A percentile compares a stretch with the other conserved stretches of the same genome.
phyloP scores from a whole-genome alignment of 1,140 invertebrate genomes.

The Plodia interpunctella region DNA sequence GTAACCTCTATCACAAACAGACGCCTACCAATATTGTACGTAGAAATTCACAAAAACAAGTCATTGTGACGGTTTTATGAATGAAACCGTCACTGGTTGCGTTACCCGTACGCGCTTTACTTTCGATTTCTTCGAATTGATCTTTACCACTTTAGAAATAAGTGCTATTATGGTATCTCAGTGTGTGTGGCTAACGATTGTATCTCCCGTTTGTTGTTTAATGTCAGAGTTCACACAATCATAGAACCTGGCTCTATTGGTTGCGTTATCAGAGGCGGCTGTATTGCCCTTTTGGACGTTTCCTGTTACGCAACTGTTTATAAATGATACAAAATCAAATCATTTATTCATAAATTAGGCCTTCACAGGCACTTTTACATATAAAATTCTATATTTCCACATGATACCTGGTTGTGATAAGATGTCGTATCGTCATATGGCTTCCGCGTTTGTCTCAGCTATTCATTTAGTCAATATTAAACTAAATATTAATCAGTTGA shows the following conservation, averaged over 20 bases:
- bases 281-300: neutral
- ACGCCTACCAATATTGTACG: neutral
- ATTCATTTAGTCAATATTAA: too few species aligned
- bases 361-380: neutral
- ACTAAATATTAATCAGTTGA: too few species aligned
- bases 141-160: neutral
- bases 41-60: neutral
- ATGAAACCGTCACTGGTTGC: neutral
- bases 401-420: too few species aligned
- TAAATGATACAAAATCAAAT: neutral
- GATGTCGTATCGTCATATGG: too few species aligned
- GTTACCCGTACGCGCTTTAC: neutral
- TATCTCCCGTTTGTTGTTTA: neutral
- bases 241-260: neutral
- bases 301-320: neutral
- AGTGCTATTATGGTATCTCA: neutral
- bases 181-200: neutral
- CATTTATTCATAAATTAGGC: too few species aligned
- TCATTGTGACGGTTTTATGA: conserved; percentile 2
- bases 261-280: neutral
- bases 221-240: conserved; percentile 4
- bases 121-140: conserved; percentile 6
- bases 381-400: too few species aligned
- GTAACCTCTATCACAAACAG: neutral
- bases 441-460: neutral